Percentiles rank a stretch among this genome's conserved stretches.
Evolutionary conservation across 2,797 vertebrate species (phyloP).

Genomic region (Mus spretus): DNA sequence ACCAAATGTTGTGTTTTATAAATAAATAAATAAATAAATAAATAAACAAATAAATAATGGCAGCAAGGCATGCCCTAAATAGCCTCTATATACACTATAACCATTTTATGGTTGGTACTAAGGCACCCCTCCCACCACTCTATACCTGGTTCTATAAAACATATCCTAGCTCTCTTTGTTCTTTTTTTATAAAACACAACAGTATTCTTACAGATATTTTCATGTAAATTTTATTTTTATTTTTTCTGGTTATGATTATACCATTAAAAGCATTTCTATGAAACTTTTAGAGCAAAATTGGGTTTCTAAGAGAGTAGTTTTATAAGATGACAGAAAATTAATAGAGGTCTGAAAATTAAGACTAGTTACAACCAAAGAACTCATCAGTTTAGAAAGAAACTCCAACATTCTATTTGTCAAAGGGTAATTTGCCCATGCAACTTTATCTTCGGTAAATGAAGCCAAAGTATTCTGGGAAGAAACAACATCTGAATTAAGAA

Average conservation of each 20-base stretch:
- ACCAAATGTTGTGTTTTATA: neutral
- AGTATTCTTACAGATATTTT: neutral
- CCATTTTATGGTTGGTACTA: neutral
- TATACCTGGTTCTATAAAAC: neutral
- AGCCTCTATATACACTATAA: neutral
- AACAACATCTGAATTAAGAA: slow-evolving; percentile 34
- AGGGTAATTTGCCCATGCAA: neutral
- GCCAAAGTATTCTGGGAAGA: slow-evolving; percentile 21
- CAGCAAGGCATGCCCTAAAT: neutral
- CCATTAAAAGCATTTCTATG: neutral
- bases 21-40: neutral
- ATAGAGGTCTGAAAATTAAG: slow-evolving; percentile 24
- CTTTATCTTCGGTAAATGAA: neutral
- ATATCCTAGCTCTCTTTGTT: neutral
- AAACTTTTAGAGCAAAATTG: slow-evolving; percentile 32
- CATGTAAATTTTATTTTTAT: neutral
- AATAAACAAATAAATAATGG: too few species aligned
- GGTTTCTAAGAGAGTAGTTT: neutral
- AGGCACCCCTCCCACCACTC: neutral
- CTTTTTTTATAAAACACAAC: neutral
- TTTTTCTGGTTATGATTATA: neutral
- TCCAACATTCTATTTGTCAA: neutral
- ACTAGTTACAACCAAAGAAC: neutral
- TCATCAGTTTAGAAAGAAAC: slow-evolving; percentile 32
- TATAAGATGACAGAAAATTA: slow-evolving; percentile 47